phyloP scores from a whole-genome alignment of 2,888 invertebrate genomes.

The Clostera curtula region DNA sequence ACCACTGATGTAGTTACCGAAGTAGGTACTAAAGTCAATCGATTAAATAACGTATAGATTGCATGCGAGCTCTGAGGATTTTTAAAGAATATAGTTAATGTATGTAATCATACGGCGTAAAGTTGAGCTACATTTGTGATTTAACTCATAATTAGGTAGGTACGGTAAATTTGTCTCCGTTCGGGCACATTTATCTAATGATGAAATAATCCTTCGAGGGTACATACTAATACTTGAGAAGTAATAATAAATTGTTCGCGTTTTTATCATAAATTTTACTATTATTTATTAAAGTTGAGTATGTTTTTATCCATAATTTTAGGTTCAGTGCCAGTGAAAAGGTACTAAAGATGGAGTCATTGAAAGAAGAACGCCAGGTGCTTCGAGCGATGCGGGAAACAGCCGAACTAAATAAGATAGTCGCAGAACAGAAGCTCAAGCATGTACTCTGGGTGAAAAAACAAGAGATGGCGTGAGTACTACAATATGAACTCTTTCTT shows the following conservation, averaged over 20 bases:
- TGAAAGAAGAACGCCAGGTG: conserved; percentile 58
- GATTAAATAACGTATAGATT: too few relatives aligned
- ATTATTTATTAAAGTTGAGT: background rate
- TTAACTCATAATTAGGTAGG: too few relatives aligned
- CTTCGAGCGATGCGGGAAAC: conserved; percentile 70
- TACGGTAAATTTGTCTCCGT: too few relatives aligned
- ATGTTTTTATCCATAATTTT: conserved; percentile 1
- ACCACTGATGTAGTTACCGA: too few relatives aligned
- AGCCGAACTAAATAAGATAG: conserved; percentile 76
- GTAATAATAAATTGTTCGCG: background rate
- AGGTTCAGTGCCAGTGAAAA: conserved; percentile 48
- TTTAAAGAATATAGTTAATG: too few relatives aligned
- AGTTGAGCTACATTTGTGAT: too few relatives aligned
- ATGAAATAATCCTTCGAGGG: too few relatives aligned
- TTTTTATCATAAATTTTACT: background rate
- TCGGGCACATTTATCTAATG: too few relatives aligned
- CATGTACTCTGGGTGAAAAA: conserved; percentile 63
- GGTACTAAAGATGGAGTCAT: conserved; percentile 53
- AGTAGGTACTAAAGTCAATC: too few relatives aligned
- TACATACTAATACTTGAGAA: too few relatives aligned
- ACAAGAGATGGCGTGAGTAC: conserved; percentile 54
- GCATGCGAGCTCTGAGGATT: too few relatives aligned
- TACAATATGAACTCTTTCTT: background rate
- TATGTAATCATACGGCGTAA: too few relatives aligned
- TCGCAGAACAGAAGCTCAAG: conserved; percentile 75